Percentiles rank a stretch among this genome's conserved stretches.
Conservation (phyloP, 2,797 vertebrate species). For the Rhinophrynus dorsalis region DNA sequence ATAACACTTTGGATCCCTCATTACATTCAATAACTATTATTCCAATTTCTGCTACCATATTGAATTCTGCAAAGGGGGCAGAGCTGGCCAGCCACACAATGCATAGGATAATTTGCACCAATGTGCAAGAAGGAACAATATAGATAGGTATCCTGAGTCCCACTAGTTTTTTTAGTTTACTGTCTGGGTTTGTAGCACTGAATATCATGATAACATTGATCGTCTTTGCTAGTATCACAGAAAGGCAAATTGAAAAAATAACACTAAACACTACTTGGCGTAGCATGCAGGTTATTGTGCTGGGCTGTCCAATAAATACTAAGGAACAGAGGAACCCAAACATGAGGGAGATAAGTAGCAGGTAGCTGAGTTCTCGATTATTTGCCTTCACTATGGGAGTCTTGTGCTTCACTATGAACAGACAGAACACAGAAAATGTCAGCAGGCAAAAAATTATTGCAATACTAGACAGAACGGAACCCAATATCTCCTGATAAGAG, state of each 20-base stretch:
- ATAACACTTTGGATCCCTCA: conserved; percentile 2
- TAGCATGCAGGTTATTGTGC: conserved; percentile 5
- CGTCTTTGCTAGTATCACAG: conserved; percentile 31
- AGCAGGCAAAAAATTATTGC: neutral
- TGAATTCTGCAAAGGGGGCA: neutral
- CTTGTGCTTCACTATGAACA: neutral
- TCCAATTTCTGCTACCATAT: neutral
- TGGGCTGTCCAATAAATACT: conserved; percentile 23
- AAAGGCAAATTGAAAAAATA: conserved; percentile 30
- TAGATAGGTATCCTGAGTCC: neutral
- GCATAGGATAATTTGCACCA: neutral
- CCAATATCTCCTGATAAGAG: neutral
- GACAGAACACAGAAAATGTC: neutral
- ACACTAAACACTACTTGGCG: conserved; percentile 11
- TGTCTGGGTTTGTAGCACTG: conserved; percentile 2
- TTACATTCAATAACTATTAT: conserved; percentile 1
- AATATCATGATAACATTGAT: conserved; percentile 5
- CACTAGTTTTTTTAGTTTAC: neutral
- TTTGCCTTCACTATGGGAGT: conserved; percentile 24
- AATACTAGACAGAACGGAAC: neutral
- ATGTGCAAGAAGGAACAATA: neutral
- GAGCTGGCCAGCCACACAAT: neutral
- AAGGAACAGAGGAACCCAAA: conserved; percentile 32
- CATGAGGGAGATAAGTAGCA: conserved; percentile 9
- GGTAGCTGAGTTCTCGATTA: conserved; percentile 16